phyloP scores from a whole-genome alignment of 2,888 invertebrate genomes.

The Myathropa florea region DNA sequence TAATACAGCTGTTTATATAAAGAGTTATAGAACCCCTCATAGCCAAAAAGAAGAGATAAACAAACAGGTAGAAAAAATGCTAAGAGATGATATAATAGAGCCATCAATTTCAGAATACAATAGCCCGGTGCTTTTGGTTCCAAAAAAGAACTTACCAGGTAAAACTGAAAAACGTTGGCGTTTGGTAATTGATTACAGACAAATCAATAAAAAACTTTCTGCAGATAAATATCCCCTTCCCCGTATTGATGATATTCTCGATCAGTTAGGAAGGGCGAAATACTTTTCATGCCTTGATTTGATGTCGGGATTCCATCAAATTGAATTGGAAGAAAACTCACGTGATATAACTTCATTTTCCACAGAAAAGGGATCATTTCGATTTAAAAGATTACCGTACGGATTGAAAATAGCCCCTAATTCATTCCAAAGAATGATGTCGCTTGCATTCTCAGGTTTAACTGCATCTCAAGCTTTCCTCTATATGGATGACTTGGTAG shows the following conservation, averaged over 20 bases:
- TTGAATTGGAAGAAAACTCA: not conserved
- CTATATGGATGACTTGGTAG: too few species aligned
- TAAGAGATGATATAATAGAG: conserved; percentile 61
- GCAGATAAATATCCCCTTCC: conserved; percentile 31
- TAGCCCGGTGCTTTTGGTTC: conserved; percentile 71
- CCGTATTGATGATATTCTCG: conserved; percentile 12
- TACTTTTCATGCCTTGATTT: conserved; percentile 77
- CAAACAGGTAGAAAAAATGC: conserved; percentile 65
- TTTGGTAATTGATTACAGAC: not conserved
- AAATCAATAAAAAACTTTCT: not conserved
- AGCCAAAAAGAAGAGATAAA: conserved; percentile 48
- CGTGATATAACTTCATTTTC: conserved; percentile 5
- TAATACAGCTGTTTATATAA: conserved; percentile 30
- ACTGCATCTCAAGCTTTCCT: conserved; percentile 3
- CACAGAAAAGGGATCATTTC: conserved; percentile 54
- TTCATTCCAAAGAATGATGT: conserved; percentile 40
- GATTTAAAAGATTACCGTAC: conserved; percentile 71
- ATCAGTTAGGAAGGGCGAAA: conserved; percentile 46
- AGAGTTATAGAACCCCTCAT: conserved; percentile 47
- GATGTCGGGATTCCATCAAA: conserved; percentile 16
- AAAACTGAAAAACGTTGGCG: conserved; percentile 36
- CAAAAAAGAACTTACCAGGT: conserved; percentile 52
- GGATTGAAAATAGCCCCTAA: conserved; percentile 61
- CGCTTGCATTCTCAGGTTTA: conserved; percentile 23
- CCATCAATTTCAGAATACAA: conserved; percentile 65